Evolutionary conservation across 1,140 invertebrate genomes (phyloP), one percentile per base, ranked within the genome.

Genomic region (Drosophila rufa): DNA sequence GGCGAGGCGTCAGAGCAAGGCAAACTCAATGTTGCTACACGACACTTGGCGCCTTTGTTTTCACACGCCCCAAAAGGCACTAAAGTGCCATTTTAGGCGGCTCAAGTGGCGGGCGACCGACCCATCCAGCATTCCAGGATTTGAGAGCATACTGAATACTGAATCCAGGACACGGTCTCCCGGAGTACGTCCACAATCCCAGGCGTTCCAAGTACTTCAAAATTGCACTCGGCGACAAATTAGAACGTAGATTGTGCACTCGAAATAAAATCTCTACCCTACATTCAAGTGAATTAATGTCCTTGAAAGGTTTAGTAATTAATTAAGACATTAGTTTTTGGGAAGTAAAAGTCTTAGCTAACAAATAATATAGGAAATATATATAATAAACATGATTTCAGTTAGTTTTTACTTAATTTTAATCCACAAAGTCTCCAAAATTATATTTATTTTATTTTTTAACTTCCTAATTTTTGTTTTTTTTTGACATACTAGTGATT

Each of bases 1-100:
- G 80, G 61, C 80, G 22, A 25, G 22, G 22, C 22, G 22, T 3
- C 22, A 25, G 22, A 25, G 22, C 22, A 25, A 3, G 3, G 22
- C 22, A 58, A 66, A 79, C 79, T 79, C 79, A 87, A 71, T 82
- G 83, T 40, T 75, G 85, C 73, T 71, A 78, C 78, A 87, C 84
- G 85, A 90, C 80, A 89, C 84, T 91, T 91, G 79, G 69, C 81
- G 83, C 75, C 78, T 91, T 89, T 89, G 84, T 83, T 91, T 89
- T 91, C 79, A 82, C 81, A 91, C 91, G 82, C 90, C 91, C 83
- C 91, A 80, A 87, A 92, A 92, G 82, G 85, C 83, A 87, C 82
- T 92, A 91, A 92, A 92, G 86, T 92, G 91, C 84, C 83, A 91
- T 91, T 92, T 92, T 92, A 90, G 91, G 91, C 74, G 59, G 81